Percentiles rank a stretch among this genome's conserved stretches.
These are phyloP conservation scores for Chloroclystis v-ata DNA, from an alignment of 2,888 invertebrate species.

Conservation along the genomic window DNA sequence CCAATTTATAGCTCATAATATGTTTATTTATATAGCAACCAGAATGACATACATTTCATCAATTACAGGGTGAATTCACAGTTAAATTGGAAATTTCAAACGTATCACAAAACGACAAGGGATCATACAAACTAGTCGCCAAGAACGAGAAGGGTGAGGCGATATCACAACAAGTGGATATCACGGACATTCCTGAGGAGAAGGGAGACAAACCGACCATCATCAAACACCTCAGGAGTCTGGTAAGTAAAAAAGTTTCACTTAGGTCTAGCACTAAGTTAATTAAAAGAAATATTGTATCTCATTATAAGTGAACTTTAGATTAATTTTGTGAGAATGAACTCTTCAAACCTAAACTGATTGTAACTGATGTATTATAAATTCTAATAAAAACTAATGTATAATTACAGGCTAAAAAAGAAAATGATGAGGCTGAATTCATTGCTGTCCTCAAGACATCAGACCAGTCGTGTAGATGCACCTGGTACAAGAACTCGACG, in stretches of 20 bases:
- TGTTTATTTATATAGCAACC: too few relatives aligned
- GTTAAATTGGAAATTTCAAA: slow-evolving; percentile 94
- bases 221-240: slow-evolving; percentile 84
- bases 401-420: slow-evolving; percentile 59
- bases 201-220: slow-evolving; percentile 90
- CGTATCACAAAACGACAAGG: slow-evolving; percentile 88
- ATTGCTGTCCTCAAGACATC: slow-evolving; percentile 84
- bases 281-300: too few relatives aligned
- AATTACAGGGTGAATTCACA: slow-evolving; percentile 88
- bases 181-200: slow-evolving; percentile 88
- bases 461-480: slow-evolving; percentile 88
- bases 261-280: too few relatives aligned
- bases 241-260: slow-evolving; percentile 71
- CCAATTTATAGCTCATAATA: too few relatives aligned
- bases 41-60: too few relatives aligned
- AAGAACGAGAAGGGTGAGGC: slow-evolving; percentile 96
- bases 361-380: too few relatives aligned
- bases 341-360: too few relatives aligned
- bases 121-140: slow-evolving; percentile 92
- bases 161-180: slow-evolving; percentile 91
- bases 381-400: too few relatives aligned
- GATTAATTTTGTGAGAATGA: too few relatives aligned
- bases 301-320: too few relatives aligned
- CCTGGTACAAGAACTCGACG: slow-evolving; percentile 90
- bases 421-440: slow-evolving; percentile 86